Percentiles rank a stretch among this genome's conserved stretches.
Evolutionary conservation across 2,113 vertebrate species (phyloP).

Genomic region (Heteronetta atricapilla): DNA sequence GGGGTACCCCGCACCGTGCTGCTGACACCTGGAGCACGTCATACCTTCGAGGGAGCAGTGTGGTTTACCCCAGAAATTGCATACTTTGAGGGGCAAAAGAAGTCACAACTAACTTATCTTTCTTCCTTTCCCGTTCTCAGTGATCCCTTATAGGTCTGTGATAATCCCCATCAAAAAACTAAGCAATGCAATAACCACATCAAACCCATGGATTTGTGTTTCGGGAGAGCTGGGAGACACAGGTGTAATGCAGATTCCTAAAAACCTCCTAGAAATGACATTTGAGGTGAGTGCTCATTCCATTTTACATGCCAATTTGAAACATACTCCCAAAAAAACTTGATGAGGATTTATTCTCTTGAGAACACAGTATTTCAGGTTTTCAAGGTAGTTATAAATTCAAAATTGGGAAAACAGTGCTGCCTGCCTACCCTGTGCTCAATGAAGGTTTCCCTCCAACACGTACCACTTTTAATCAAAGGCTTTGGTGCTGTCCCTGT

Average conservation of each 20-base stretch:
- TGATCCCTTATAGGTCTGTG: constrained; percentile 92
- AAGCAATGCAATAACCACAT: constrained; percentile 94
- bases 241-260: constrained; percentile 90
- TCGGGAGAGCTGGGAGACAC: constrained; percentile 96
- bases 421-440: background rate
- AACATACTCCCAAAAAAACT: background rate
- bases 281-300: constrained; percentile 86
- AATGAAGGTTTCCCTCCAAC: background rate
- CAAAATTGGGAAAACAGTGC: background rate
- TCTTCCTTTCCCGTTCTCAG: constrained; percentile 60
- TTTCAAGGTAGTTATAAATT: background rate
- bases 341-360: background rate
- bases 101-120: background rate
- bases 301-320: background rate
- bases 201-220: constrained; percentile 96
- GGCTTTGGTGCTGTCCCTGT: background rate
- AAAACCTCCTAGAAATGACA: constrained; percentile 94
- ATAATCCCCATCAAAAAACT: constrained; percentile 97
- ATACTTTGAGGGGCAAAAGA: background rate
- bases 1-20: too few species aligned
- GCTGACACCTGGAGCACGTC: fast-evolving
- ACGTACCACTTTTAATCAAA: background rate
- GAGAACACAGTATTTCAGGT: background rate
- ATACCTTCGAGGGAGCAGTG: background rate
- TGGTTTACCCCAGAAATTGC: background rate